Evolutionary conservation across 2,797 vertebrate species (phyloP).

Genomic region (Heterohyrax brucei): DNA sequence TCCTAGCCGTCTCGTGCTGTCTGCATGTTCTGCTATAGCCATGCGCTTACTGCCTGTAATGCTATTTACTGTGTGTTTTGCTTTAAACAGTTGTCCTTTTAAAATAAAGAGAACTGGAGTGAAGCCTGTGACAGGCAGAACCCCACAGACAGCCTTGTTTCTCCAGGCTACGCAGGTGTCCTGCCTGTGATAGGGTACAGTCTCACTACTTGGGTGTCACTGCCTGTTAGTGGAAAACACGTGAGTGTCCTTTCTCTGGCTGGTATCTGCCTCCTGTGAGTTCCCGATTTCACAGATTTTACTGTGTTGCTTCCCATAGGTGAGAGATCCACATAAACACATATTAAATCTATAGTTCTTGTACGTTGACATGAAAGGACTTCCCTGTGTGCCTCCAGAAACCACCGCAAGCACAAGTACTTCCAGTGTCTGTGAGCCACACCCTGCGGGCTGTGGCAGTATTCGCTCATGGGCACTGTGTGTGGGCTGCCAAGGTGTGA

Average conservation of each 20-base stretch:
- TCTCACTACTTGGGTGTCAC: no score
- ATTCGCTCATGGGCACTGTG: neutral
- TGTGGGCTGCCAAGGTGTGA: neutral
- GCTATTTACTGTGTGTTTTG: constrained; percentile 47
- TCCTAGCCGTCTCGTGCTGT: neutral
- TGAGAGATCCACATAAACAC: neutral
- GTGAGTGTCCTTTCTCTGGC: neutral
- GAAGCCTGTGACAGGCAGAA: no score
- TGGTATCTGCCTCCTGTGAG: neutral
- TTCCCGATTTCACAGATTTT: no score
- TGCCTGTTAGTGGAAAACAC: neutral
- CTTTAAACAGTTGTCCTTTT: constrained; percentile 39
- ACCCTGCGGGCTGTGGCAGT: neutral
- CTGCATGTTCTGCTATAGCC: neutral
- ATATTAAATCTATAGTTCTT: constrained; percentile 6
- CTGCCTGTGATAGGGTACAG: no score
- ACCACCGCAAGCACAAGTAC: neutral
- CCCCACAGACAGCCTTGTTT: no score
- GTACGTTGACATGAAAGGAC: neutral
- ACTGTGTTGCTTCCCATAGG: neutral
- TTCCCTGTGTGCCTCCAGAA: neutral
- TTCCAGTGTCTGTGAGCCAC: neutral
- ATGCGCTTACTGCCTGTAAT: neutral
- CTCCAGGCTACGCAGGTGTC: no score
- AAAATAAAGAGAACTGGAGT: neutral